phyloP scores from a whole-genome alignment of 2,888 invertebrate species.

The Euzophera pinguis region DNA sequence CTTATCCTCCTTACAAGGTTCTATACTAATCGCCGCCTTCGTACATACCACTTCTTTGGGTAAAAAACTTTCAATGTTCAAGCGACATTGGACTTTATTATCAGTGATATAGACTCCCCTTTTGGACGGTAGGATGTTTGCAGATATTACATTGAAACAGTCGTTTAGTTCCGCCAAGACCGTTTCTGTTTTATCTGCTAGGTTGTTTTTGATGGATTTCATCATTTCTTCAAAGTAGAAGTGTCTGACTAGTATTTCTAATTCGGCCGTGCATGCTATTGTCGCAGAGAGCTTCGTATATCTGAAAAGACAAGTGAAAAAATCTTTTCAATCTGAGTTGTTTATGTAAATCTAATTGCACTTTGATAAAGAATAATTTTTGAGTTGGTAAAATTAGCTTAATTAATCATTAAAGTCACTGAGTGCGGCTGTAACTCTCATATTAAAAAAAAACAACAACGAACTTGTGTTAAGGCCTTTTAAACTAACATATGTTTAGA shows the following conservation, averaged over 20 bases:
- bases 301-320: constrained; percentile 49
- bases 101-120: constrained; percentile 69
- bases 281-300: constrained; percentile 89
- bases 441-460: too few species aligned
- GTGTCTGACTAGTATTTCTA: constrained; percentile 86
- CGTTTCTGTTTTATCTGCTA: constrained; percentile 61
- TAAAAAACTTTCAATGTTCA: constrained; percentile 67
- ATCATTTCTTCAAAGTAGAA: constrained; percentile 92
- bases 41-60: constrained; percentile 84
- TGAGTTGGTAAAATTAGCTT: too few species aligned
- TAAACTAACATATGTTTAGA: too few species aligned
- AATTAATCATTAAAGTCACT: too few species aligned
- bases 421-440: too few species aligned
- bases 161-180: constrained; percentile 78
- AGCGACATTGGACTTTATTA: constrained; percentile 61
- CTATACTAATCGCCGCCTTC: constrained; percentile 82
- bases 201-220: constrained; percentile 79
- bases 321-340: not conserved
- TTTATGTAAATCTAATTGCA: too few species aligned
- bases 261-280: constrained; percentile 86
- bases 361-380: too few species aligned
- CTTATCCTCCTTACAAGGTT: constrained; percentile 68
- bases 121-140: constrained; percentile 77
- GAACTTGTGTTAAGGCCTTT: too few species aligned
- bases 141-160: constrained; percentile 77